Evolutionary conservation across 2,888 invertebrate species (phyloP).

Genomic region (Blera fallax): DNA sequence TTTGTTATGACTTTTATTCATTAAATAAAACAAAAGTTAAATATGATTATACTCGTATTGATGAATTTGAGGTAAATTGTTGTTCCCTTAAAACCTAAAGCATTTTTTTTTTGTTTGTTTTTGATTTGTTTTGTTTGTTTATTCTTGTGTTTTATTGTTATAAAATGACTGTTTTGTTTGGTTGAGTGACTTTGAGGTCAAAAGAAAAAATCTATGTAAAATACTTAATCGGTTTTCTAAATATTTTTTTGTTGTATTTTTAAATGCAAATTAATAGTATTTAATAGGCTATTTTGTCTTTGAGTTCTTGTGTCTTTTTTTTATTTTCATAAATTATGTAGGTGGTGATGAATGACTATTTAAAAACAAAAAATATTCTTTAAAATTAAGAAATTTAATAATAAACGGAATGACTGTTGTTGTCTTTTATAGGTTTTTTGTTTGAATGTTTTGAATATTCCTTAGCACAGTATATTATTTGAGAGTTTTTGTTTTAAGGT

Average conservation of each 20-base stretch:
- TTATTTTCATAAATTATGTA: neutral
- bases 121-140: slow-evolving; percentile 6
- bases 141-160: neutral
- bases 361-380: neutral
- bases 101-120: slow-evolving; percentile 16
- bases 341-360: neutral
- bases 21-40: slow-evolving; percentile 11
- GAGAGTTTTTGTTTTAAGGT: neutral
- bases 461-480: slow-evolving; percentile 1
- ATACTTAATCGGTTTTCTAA: slow-evolving; percentile 64
- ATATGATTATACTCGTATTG: slow-evolving; percentile 43
- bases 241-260: neutral
- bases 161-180: slow-evolving; percentile 69
- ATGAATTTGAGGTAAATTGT: slow-evolving; percentile 78
- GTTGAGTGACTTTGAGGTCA: slow-evolving; percentile 57
- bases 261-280: neutral
- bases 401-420: slow-evolving; percentile 38
- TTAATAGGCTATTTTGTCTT: neutral
- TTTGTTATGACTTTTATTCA: slow-evolving; percentile 33
- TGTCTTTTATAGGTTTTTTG: slow-evolving; percentile 23
- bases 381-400: neutral
- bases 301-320: slow-evolving; percentile 16
- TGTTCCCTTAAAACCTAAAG: slow-evolving; percentile 74
- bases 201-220: slow-evolving; percentile 38
- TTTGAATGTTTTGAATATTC: neutral